Conservation (phyloP, 1,140 invertebrate genomes). For the Gyrodactylus bullatarudis region DNA sequence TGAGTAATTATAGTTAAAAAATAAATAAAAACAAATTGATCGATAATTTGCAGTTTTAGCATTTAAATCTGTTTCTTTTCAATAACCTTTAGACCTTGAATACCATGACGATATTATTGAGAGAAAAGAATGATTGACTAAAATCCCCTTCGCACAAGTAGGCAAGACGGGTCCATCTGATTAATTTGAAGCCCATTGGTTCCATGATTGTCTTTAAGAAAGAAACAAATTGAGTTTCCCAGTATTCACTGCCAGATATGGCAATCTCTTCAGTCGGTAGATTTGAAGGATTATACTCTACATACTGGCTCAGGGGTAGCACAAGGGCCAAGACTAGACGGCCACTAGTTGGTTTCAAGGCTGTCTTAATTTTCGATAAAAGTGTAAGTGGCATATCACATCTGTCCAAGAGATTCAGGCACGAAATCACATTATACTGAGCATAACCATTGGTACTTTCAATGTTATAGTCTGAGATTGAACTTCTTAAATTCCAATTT, state of each 20-base stretch:
- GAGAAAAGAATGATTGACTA: slow-evolving; percentile 53
- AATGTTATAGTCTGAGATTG: neutral
- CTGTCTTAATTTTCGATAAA: slow-evolving; percentile 29
- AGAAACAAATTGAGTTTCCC: slow-evolving; percentile 40
- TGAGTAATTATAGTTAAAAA: too few relatives aligned
- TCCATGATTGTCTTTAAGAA: slow-evolving; percentile 32
- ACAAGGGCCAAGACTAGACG: slow-evolving; percentile 43
- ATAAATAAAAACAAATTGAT: too few relatives aligned
- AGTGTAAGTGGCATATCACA: slow-evolving; percentile 41
- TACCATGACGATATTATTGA: slow-evolving; percentile 47
- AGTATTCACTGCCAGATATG: slow-evolving; percentile 30
- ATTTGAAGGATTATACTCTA: slow-evolving; percentile 28
- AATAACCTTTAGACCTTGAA: slow-evolving; percentile 15
- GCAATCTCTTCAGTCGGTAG: slow-evolving; percentile 32
- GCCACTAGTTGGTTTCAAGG: slow-evolving; percentile 31
- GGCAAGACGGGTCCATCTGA: slow-evolving; percentile 42
- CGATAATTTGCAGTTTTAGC: too few relatives aligned
- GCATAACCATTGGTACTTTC: neutral
- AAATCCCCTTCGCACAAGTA: slow-evolving; percentile 74
- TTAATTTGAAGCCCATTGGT: slow-evolving; percentile 34
- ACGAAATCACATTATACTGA: slow-evolving; percentile 41
- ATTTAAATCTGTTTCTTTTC: too few relatives aligned
- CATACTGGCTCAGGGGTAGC: slow-evolving; percentile 51
- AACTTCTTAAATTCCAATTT: neutral
- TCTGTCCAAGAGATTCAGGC: slow-evolving; percentile 55